Base-by-base conservation (phyloP, 2,888 invertebrate species). In the Torymus auratus region DNA sequence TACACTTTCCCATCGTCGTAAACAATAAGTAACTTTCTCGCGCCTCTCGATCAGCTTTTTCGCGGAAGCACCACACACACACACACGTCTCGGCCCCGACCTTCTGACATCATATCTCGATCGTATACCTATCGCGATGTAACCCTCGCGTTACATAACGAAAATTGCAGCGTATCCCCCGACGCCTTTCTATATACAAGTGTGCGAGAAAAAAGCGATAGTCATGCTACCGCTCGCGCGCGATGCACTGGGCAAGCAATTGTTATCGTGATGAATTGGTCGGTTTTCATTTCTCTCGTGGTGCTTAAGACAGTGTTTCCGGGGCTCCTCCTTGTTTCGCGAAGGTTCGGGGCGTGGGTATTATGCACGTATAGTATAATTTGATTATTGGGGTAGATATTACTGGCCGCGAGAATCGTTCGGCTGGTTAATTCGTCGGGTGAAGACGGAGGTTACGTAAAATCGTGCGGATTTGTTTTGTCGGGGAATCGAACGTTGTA, bases 41-140 rank as follows among this genome's bases (percentile, higher is more conserved):
- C 80, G 84, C 83, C 82, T 83, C 82, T 71, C 82, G 78, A 28
- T 28, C 28, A 28, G 82, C 23, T 15, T 69, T 70, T 70, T 70
- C 50, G 82, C 84, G 84, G 84, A 84, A 84, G 83, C 82, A 80
- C 78, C 81, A 79, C 79, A 69, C 28, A 76, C 78, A 76, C 78
- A 77, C 28, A 28, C 28, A 28, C 28, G 28, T 3, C 7, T 28
- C 80, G 52, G 53, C 10, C 13, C 78, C 81, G 71, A 83, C 78
- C 83, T 82, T 83, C 82, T 83, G 82, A 82, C 83, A 82, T 82
- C 82, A 83, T 81, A 28, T 82, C 82, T 81, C 82, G 28, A 28
- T 28, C 28, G 28, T 28, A 28, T 28, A 28, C 28, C 28, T 28
- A 28, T 28, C 28, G 28, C 28, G 28, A 28, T 28, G 7, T 28